Conservation (phyloP, 2,888 invertebrate genomes). For the Cremastinae sp. region DNA sequence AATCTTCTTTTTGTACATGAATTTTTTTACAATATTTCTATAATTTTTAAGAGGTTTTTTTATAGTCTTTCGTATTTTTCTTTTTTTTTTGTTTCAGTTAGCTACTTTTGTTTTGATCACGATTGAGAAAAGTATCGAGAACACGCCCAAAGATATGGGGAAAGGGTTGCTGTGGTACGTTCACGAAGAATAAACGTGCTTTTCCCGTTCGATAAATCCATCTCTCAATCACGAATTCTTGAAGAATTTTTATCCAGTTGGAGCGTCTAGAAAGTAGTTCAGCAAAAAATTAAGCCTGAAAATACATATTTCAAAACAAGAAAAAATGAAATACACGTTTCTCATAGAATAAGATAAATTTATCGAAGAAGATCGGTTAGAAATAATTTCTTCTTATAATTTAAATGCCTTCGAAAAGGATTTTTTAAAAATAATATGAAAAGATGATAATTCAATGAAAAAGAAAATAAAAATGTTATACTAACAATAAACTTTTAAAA, state of each 20-base stretch:
- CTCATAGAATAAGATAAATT: too few relatives aligned
- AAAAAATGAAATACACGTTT: too few relatives aligned
- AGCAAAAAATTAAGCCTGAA: neutral
- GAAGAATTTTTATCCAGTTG: constrained; percentile 23
- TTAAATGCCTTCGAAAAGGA: too few relatives aligned
- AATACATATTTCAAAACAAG: neutral
- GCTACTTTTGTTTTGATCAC: constrained; percentile 52
- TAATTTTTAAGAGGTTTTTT: neutral
- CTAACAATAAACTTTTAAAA: too few relatives aligned
- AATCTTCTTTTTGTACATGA: too few relatives aligned
- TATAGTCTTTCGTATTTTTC: constrained; percentile 2
- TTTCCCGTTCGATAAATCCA: constrained; percentile 57
- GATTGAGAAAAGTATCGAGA: constrained; percentile 62
- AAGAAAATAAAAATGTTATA: too few relatives aligned
- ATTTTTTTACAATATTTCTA: neutral
- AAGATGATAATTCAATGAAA: too few relatives aligned
- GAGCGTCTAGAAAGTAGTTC: constrained; percentile 6
- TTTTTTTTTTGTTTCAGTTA: constrained; percentile 39
- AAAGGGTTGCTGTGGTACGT: constrained; percentile 49
- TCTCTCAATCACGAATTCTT: constrained; percentile 50
- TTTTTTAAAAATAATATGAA: too few relatives aligned
- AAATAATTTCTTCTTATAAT: too few relatives aligned
- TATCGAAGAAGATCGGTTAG: too few relatives aligned
- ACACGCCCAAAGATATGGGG: constrained; percentile 55
- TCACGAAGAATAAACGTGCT: constrained; percentile 29